Evolutionary conservation across 2,113 vertebrate species (phyloP), one percentile per base, ranked within the genome.

Genomic region (Petrocephalus microphthalmus): DNA sequence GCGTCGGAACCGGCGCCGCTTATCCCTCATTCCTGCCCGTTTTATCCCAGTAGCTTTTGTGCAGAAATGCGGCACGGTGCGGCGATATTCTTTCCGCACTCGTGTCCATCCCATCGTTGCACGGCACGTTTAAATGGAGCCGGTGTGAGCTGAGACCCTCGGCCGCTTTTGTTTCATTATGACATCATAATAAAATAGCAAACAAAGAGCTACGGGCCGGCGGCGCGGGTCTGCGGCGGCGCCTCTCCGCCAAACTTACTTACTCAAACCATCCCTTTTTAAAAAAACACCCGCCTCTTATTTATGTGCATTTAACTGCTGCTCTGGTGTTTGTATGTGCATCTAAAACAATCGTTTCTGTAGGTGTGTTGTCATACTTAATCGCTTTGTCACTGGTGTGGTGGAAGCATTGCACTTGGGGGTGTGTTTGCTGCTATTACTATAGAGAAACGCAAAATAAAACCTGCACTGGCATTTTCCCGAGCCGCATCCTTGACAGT

Each of bases 101-200:
- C n/a, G 67, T 74, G n/a, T 37, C 13, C 13, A 33, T 74, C 37
- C 17, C 33, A 37, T 74, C 5, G 17, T 74, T 74, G 13, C 15
- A 19, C 29, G 71, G 13, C 17, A 42, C 19, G 10, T 78, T 78
- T 17, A 42, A 42, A 78, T 78, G 71, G 37, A 78, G 4, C 33
- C 20, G 78, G 19, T 84, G 33, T 78, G 29, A 37, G 33, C 42
- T 78, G 6, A 78, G 13, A 37, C 37, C 13, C 71, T 42, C 37
- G 29, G 5, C 4, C 5, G 67, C 67, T 74, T 74, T 37, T 15
- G 67, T 74, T 74, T 74, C 6, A 78, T 78, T 42, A 78, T 78
- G 71, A 78, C 71, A 78, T 78, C 71, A 78, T 78, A 78, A 33
- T 78, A 78, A 78, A 78, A 78, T 33, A 78, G 15, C 71, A 78